Evolutionary conservation across 1,140 invertebrate genomes (phyloP), one percentile per base, ranked within the genome.

Genomic region (Streblospio benedicti): DNA sequence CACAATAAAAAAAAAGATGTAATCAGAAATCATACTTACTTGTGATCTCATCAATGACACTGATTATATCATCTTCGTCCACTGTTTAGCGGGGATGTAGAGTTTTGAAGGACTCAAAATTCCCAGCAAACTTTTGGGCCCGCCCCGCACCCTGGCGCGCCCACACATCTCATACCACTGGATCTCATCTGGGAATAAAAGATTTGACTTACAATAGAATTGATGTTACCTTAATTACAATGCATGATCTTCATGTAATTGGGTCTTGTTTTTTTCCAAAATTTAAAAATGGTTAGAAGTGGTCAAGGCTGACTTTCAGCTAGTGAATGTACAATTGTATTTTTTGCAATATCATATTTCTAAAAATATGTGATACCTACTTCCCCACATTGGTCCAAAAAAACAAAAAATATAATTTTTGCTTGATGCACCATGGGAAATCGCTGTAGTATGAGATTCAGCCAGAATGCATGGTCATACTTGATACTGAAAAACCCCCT

Each of bases 391-490:
- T 33, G 73, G 73, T 23, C 73, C 71, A 67, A 73, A 77, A 9
- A 77, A n/a, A n/a, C 56, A 31, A 77, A 56, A 56, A 69, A 76
- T 20, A 77, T 55, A 18, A 77, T 59, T 59, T 69, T 69, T 25
- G 76, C 74, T 59, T 76, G 74, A 30, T 75, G 69, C 23, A 76
- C 72, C 59, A 76, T 67, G 23, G 76, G 74, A 70, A 69, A 75
- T n/a, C 69, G 66, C 59, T 74, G 75, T 25, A 77, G 65, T 16
- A 77, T 71, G 52, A 68, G 61, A 33, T 62, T 73, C 12, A 77
- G 61, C 76, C 76, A 77, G 61, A 76, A 76, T 20, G 72, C 73
- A 60, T 67, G 67, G 49, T 76, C 75, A 43, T 66, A 61, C 14
- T 69, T 51, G 65, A 61, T 65, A 67, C 69, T 5, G 67, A 65